Evolutionary conservation across 1,140 invertebrate species (phyloP).

Genomic region (Danaus plexippus): DNA sequence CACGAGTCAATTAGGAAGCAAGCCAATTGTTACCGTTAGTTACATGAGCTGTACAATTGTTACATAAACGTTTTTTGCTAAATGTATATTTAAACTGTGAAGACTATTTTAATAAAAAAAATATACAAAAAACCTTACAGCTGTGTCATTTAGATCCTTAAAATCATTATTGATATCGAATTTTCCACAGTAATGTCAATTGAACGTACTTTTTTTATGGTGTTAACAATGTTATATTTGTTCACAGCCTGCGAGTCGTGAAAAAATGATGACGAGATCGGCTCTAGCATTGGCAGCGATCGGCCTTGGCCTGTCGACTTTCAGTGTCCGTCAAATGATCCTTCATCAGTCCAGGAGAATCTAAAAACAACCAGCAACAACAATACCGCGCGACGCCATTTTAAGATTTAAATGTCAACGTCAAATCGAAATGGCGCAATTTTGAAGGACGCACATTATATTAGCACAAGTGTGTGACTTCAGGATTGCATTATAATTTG

Average conservation of each 20-base stretch:
- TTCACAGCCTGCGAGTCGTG: constrained; percentile 66
- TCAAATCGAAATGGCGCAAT: constrained; percentile 15
- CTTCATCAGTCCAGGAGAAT: constrained; percentile 54
- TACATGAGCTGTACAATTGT: too few relatives aligned
- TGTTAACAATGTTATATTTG: constrained; percentile 17
- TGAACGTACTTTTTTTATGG: not conserved
- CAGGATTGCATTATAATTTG: constrained; percentile 20
- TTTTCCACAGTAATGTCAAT: too few relatives aligned
- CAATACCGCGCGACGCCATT: constrained; percentile 15
- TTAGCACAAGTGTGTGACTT: constrained; percentile 11
- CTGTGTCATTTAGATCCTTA: too few relatives aligned
- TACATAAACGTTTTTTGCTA: too few relatives aligned
- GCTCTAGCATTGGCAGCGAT: constrained; percentile 72
- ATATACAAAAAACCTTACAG: too few relatives aligned
- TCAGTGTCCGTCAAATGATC: constrained; percentile 76
- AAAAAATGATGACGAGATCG: constrained; percentile 72
- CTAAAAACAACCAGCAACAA: constrained; percentile 22
- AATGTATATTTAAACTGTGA: too few relatives aligned
- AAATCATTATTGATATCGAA: too few relatives aligned
- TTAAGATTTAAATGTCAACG: constrained; percentile 10
- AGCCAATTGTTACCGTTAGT: too few relatives aligned
- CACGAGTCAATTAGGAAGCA: too few relatives aligned
- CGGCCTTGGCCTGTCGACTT: constrained; percentile 74
- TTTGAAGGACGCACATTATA: constrained; percentile 17
- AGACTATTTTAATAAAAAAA: too few relatives aligned